Evolutionary conservation across 2,113 vertebrate genomes (phyloP), one percentile per base, ranked within the genome.

Genomic region (Neogale vison): DNA sequence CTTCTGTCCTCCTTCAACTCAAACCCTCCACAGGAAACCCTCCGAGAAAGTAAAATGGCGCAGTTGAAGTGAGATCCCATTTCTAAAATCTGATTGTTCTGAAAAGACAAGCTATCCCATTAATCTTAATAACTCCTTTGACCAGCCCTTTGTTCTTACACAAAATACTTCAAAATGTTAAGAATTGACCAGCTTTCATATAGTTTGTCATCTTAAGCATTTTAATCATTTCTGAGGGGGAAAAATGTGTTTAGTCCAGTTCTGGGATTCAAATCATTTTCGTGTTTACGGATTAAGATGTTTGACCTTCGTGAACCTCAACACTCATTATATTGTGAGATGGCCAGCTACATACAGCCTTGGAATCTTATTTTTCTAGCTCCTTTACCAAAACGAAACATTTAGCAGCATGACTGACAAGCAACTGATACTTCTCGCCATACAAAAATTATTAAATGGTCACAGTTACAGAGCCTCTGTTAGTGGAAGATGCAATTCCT

Each of bases 401-500:
- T 80, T 57, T 59, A 65, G 45, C 34, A 72, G 36, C 9, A 4
- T 95, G 74, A 93, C 63, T 34, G 63, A 31, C 36, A 93, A 79
- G 74, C 42, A 76, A 52, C n/a, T 50, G 69, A 90, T 72, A 80
- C 55, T 86, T 83, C 69, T 63, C 6, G 72, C 45, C 36, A 23
- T 83, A n/a, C 26, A 42, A 67, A 67, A 63, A 39, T 93, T 42
- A 91, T 79, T 90, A 63, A 85, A 67, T 93, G 90, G 91, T 87
- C 59, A 67, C 85, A 96, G 65, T 50, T 83, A 45, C 13, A 7
- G 34, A 80, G 59, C 57, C 89, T 96, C 47, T 57, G 42, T 77
- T 88, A 59, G 84, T 63, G 79, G 61, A 93, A 96, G 86, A 77
- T 87, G 50, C 57, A 96, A 94, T 61, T 90, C 77, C 80, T 92